These are phyloP conservation scores for Myanophis thanlyinensis DNA, from an alignment of 2,113 vertebrate genomes.

Conservation along the genomic window DNA sequence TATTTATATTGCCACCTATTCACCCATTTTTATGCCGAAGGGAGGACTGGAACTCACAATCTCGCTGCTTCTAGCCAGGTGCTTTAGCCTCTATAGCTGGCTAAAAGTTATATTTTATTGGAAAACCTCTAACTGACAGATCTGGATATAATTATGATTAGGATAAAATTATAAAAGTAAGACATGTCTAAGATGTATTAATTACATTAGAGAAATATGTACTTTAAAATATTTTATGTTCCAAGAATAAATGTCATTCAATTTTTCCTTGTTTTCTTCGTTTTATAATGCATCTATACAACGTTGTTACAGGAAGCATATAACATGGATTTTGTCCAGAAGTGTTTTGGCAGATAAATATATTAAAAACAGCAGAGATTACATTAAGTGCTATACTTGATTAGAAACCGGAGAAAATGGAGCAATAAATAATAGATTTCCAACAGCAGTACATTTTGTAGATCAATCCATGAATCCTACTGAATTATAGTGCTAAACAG, in stretches of 20 bases:
- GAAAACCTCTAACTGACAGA: not conserved
- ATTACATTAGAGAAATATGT: not conserved
- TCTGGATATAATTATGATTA: not conserved
- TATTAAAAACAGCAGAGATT: not conserved
- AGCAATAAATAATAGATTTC: not conserved
- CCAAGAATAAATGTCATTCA: not conserved
- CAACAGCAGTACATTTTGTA: not conserved
- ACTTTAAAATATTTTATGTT: not conserved
- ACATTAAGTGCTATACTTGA: not conserved
- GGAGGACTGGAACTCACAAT: not conserved
- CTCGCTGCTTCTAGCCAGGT: not conserved
- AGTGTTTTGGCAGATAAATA: not conserved
- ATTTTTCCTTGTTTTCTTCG: not conserved
- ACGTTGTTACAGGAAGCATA: not conserved
- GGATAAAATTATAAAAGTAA: not conserved
- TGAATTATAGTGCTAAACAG: not conserved
- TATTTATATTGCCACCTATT: too few relatives aligned
- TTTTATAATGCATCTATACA: not conserved
- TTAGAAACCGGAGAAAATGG: not conserved
- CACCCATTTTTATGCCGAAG: not conserved
- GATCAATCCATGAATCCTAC: not conserved
- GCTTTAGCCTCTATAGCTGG: not conserved
- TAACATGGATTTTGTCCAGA: not conserved
- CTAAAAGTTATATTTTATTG: not conserved
- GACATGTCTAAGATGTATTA: not conserved